Evolutionary conservation across 2,797 vertebrate species (phyloP).

Genomic region (Sebastes minor): DNA sequence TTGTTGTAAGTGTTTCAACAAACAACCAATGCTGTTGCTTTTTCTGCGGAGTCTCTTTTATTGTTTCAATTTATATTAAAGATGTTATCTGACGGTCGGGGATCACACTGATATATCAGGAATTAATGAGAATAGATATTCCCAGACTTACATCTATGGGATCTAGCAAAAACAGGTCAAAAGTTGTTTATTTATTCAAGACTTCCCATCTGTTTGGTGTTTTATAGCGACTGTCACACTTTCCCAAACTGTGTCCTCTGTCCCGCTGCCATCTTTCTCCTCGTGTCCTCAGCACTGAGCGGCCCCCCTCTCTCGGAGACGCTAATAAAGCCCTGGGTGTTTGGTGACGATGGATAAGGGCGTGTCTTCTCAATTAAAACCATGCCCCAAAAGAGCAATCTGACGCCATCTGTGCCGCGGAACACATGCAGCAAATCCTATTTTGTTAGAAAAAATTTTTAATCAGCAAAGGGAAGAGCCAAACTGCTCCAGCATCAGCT

Average conservation of each 20-base stretch:
- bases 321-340: not conserved
- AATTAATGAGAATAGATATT: too few relatives aligned
- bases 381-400: constrained; percentile 58
- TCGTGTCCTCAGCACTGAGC: not conserved
- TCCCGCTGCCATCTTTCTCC: not conserved
- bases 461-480: constrained; percentile 41
- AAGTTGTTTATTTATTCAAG: constrained; percentile 50
- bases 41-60: not conserved
- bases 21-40: not conserved
- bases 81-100: not conserved
- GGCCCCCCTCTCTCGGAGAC: not conserved
- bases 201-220: constrained; percentile 46
- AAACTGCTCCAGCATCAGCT: not conserved
- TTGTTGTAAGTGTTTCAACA: not conserved
- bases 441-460: constrained; percentile 46
- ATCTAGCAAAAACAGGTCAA: constrained; percentile 27
- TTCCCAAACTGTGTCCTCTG: constrained; percentile 29
- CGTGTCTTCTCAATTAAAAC: constrained; percentile 22
- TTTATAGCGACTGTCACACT: constrained; percentile 22
- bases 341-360: not conserved
- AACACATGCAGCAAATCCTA: constrained; percentile 53
- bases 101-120: not conserved
- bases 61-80: not conserved
- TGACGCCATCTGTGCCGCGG: constrained; percentile 62
- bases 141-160: not conserved